Conservation (phyloP, 2,113 vertebrate species). For the Cebidichthys violaceus region DNA sequence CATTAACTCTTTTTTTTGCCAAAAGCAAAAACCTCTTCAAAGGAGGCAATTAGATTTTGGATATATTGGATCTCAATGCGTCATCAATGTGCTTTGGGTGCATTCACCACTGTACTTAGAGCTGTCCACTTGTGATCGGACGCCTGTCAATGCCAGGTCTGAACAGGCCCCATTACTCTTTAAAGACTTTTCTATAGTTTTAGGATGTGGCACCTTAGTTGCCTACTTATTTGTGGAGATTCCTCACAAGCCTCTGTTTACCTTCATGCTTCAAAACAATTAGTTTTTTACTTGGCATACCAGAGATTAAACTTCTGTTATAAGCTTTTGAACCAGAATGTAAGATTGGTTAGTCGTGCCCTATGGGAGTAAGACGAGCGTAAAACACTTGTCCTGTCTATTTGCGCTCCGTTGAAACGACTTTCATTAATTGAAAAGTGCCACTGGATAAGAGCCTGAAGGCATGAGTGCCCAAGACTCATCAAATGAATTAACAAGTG, state of each 20-base stretch:
- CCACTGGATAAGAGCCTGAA: slow-evolving; percentile 58
- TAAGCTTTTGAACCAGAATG: slow-evolving; percentile 35
- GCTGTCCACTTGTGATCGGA: no score
- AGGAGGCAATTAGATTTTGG: background rate
- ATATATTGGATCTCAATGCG: no score
- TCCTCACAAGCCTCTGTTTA: background rate
- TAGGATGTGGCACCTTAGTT: background rate
- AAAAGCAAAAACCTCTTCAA: background rate
- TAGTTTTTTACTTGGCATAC: background rate
- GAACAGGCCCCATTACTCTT: no score
- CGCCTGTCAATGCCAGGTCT: no score
- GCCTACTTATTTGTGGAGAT: background rate
- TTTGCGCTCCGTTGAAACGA: slow-evolving; percentile 47
- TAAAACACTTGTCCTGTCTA: slow-evolving; percentile 37
- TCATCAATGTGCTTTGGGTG: no score
- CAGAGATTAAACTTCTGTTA: slow-evolving; percentile 1
- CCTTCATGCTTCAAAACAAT: background rate
- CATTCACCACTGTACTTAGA: no score
- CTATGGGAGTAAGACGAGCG: slow-evolving; percentile 7
- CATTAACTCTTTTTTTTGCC: background rate
- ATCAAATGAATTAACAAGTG: slow-evolving; percentile 62
- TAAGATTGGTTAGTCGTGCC: slow-evolving; percentile 1
- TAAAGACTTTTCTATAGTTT: background rate
- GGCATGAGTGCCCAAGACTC: slow-evolving; percentile 55
- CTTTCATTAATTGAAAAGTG: slow-evolving; percentile 69